Conservation (phyloP, 1,140 invertebrate species). For the Saccostrea echinata region DNA sequence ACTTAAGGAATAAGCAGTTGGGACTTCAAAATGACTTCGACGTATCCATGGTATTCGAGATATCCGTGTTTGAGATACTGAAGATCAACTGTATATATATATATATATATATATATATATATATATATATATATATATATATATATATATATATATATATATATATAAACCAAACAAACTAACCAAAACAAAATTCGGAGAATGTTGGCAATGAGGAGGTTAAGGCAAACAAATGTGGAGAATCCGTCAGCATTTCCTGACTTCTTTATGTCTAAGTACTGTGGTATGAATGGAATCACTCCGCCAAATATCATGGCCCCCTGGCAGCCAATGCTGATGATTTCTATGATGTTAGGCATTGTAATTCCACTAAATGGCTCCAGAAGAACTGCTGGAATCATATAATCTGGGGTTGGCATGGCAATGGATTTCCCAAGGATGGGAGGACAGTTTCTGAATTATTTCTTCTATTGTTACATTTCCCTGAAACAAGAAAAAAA, state of each 20-base stretch:
- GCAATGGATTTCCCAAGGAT: background rate
- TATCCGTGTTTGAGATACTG: no score
- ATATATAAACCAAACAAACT: no score
- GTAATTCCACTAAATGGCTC: conserved; percentile 25
- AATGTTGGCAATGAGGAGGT: conserved; percentile 96
- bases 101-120: no score
- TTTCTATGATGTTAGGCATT: conserved; percentile 57
- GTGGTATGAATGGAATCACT: conserved; percentile 92
- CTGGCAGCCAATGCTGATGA: conserved; percentile 64
- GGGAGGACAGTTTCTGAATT: background rate
- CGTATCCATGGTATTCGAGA: no score
- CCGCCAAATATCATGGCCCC: conserved; percentile 94
- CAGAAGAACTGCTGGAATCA: conserved; percentile 17
- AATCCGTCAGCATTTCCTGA: conserved; percentile 96
- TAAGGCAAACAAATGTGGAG: conserved; percentile 96
- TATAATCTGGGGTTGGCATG: conserved; percentile 33
- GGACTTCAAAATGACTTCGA: no score
- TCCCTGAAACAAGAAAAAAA: background rate
- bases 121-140: no score
- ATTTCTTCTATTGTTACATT: background rate
- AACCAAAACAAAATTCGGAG: conserved; percentile 99
- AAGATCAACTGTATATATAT: no score
- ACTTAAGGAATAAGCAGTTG: no score
- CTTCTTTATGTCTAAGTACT: conserved; percentile 94
- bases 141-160: no score